Base-by-base conservation (phyloP, 1,140 invertebrate genomes). In the Drosophila watanabei region DNA sequence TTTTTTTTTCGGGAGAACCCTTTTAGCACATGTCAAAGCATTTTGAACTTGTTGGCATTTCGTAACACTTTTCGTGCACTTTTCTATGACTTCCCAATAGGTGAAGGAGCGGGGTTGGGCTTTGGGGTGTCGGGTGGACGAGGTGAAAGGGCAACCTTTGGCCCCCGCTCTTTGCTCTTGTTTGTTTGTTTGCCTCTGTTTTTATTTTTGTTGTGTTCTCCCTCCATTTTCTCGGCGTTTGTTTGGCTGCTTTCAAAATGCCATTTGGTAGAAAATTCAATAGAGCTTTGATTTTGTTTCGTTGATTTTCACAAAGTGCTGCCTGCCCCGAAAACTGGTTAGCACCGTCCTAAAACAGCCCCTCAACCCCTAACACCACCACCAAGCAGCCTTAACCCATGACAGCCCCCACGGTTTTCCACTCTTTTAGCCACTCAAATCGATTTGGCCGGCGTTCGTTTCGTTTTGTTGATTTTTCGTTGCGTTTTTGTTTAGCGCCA, bases 21-120 rank as follows among this genome's bases (percentile, higher is more conserved):
- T 88, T 89, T 89, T 88, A 85, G 78, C 85, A 89, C 85, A 88
- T 88, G 85, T 88, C 85, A 88, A 89, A 88, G 85, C 85, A 81
- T 85, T 79, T 75, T 89, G 85, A 88, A 85, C 85, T 85, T 73
- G 73, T 76, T 88, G 85, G 70, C 85, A 89, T 89, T 88, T 85
- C 60, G 81, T 70, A 89, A 89, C 85, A 88, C 78, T 80, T 75
- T 75, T 72, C 35, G 73, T 81, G 69, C 85, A 88, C 85, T 88
- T 89, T 81, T 84, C 70, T 81, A 81, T 78, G 77, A 80, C 77
- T 78, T 80, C 64, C 18, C 69, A 48, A 60, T 73, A 73, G 68
- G 68, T 72, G 54, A 43, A 28, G 45, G 18, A 49, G 16, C 1
- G 54, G 32, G 20, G 4, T 14, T 4, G 20, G 14, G 20, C 18